Evolutionary conservation across 2,113 vertebrate species (phyloP).

Genomic region (Chaenogobius annularis): DNA sequence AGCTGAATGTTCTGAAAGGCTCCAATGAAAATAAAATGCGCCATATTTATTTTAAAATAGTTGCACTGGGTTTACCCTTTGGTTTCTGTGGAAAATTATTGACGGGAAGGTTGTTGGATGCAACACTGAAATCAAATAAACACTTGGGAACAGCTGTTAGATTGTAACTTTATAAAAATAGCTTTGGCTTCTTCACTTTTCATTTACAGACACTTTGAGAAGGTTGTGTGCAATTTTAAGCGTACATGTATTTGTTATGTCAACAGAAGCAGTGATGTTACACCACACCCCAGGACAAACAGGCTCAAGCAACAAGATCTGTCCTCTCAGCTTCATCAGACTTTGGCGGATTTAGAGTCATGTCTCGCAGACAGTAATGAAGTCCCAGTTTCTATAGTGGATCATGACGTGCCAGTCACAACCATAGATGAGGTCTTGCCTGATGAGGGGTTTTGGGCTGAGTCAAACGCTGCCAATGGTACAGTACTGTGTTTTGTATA

Average conservation of each 20-base stretch:
- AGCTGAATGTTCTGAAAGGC: constrained; percentile 39
- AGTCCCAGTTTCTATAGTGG: constrained; percentile 56
- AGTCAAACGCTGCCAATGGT: constrained; percentile 2
- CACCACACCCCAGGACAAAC: constrained; percentile 30
- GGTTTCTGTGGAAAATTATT: constrained; percentile 25
- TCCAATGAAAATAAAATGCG: constrained; percentile 46
- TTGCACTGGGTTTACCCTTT: constrained; percentile 42
- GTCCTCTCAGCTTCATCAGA: constrained; percentile 69
- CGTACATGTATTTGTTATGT: constrained; percentile 16
- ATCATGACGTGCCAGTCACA: constrained; percentile 88
- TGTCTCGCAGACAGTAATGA: constrained; percentile 64
- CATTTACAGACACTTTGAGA: neutral
- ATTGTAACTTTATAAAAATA: constrained; percentile 17
- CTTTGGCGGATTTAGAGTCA: constrained; percentile 78
- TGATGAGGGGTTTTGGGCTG: constrained; percentile 43
- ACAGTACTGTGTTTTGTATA: neutral
- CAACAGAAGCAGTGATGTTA: constrained; percentile 45
- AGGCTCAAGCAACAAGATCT: constrained; percentile 59
- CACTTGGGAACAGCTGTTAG: constrained; percentile 25
- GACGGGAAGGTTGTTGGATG: constrained; percentile 21
- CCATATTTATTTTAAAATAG: constrained; percentile 21
- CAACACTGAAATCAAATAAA: constrained; percentile 23
- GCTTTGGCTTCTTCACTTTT: neutral
- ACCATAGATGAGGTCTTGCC: constrained; percentile 86
- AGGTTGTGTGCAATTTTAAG: constrained; percentile 1